These are phyloP conservation scores for Lamprologus lemairii DNA, from an alignment of 2,113 vertebrate species.

Conservation along the genomic window DNA sequence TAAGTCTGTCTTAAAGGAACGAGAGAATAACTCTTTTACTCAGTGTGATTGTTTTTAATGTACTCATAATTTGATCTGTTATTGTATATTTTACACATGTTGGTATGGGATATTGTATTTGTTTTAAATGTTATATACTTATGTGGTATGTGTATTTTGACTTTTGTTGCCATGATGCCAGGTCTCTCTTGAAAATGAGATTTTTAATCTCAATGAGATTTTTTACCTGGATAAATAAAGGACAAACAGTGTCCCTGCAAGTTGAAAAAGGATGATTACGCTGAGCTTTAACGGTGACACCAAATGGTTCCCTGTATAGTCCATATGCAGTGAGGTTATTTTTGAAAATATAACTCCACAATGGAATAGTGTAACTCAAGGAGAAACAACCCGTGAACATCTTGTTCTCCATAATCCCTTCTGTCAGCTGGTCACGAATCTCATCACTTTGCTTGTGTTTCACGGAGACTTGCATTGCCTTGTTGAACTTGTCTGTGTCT, in stretches of 20 bases:
- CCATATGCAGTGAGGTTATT: neutral
- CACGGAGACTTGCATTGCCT: slow-evolving; percentile 2
- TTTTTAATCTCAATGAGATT: neutral
- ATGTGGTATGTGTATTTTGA: neutral
- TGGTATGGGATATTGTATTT: neutral
- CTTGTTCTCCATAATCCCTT: neutral
- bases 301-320: neutral
- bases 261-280: neutral
- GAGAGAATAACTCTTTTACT: neutral
- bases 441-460: slow-evolving; percentile 24
- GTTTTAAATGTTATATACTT: neutral
- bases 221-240: neutral
- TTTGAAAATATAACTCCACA: neutral
- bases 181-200: neutral
- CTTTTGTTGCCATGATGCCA: neutral
- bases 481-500: neutral
- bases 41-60: neutral
- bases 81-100: neutral
- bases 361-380: neutral
- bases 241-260: neutral
- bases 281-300: neutral
- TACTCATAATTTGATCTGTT: neutral
- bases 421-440: slow-evolving; percentile 6
- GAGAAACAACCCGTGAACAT: slow-evolving; percentile 3
- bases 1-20: neutral